A percentile compares a stretch with the other conserved stretches of the same genome.
phyloP scores from a whole-genome alignment of 2,888 invertebrate genomes.

The Campaea margaritaria region DNA sequence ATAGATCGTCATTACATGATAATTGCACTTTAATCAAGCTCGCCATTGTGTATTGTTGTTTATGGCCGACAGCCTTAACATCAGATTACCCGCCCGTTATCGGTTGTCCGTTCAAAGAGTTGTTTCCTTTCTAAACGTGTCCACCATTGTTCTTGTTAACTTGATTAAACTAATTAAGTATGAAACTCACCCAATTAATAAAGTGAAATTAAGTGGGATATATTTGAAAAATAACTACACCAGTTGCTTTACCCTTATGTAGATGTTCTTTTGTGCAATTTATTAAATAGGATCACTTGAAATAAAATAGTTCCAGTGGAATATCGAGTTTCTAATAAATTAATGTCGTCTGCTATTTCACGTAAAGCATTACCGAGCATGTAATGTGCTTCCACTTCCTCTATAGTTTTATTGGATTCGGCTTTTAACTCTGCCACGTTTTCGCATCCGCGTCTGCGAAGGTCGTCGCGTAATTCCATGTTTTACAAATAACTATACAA shows the following conservation, averaged over 20 bases:
- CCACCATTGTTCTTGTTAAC: slow-evolving; percentile 3
- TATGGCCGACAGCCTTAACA: slow-evolving; percentile 2
- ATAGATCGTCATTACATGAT: slow-evolving; percentile 40
- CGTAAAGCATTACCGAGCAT: neutral
- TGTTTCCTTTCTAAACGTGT: slow-evolving; percentile 4
- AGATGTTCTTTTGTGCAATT: neutral
- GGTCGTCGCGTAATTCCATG: slow-evolving; percentile 29
- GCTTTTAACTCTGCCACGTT: slow-evolving; percentile 15
- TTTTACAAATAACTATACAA: slow-evolving; percentile 24
- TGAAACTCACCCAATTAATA: too few relatives aligned
- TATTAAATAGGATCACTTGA: neutral
- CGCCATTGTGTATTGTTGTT: slow-evolving; percentile 21
- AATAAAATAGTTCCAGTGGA: neutral
- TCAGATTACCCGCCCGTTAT: slow-evolving; percentile 14
- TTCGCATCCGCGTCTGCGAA: slow-evolving; percentile 35
- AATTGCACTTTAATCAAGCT: slow-evolving; percentile 20
- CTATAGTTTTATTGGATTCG: slow-evolving; percentile 32
- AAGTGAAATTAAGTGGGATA: too few relatives aligned
- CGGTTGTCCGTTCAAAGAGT: slow-evolving; percentile 3
- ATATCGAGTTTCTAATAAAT: neutral
- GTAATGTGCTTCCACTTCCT: slow-evolving; percentile 19
- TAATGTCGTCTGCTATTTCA: neutral
- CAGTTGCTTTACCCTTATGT: too few relatives aligned
- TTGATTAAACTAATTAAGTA: slow-evolving; percentile 1
- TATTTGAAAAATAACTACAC: too few relatives aligned